Evolutionary conservation across 2,797 vertebrate species (phyloP), one percentile per base, ranked within the genome.

Genomic region (Phrynocephalus vlangalii): DNA sequence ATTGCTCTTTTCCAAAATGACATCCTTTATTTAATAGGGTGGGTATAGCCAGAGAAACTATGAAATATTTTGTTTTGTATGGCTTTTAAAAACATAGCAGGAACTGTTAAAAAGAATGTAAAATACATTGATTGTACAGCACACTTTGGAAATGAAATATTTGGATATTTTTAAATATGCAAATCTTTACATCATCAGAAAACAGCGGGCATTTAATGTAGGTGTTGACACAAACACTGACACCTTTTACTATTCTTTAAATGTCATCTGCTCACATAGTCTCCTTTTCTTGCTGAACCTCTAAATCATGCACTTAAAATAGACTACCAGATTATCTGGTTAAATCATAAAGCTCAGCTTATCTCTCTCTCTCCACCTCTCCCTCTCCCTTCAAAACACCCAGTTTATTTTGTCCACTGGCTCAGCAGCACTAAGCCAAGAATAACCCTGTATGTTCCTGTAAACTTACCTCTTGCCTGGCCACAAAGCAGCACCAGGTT

Each of bases 331-430:
- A 95, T 96, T 95, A 96, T 96, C 94, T 92, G 94, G 86, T 92
- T 93, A 95, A 92, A 95, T 94, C 94, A 94, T 95, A 95, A 94
- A 95, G 91, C 95, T 91, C 92, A 85, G 94, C 92, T 96, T 94
- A 95, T 94, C 94, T 94, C 93, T n/a, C 79, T 38, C n/a, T 91
- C 66, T 38, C 50, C 60, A 63, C 1, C 66, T 75, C 73, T 80
- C 83, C 86, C 90, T 86, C 88, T 83, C 85, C 28, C 63, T 92
- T 91, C 83, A 82, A 94, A 94, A 95, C 84, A 93, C 71, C 94
- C 88, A 94, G 94, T 95, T 94, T 94, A 93, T 94, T 94, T 87
- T 90, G 92, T 87, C 86, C 87, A 92, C 79, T 86, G 85, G 90
- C 90, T 94, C 77, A 85, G 82, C 87, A 88, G 91, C 68, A 0